phyloP scores from a whole-genome alignment of 2,888 invertebrate species.

The Callyntrura guangdongensis region DNA sequence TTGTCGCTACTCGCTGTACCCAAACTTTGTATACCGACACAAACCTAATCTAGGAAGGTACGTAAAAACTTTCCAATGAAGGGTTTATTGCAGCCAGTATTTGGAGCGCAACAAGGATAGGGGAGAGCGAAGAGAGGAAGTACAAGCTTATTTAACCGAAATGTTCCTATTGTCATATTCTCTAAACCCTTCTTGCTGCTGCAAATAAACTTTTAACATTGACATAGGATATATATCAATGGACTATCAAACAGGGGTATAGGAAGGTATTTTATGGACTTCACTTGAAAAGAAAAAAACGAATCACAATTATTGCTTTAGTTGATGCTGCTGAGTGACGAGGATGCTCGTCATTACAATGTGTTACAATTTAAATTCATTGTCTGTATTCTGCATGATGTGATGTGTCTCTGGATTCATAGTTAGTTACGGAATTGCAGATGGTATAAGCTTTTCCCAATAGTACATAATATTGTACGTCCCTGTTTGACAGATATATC shows the following conservation, averaged over 20 bases:
- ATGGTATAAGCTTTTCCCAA: not conserved
- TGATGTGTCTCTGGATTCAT: slow-evolving; percentile 14
- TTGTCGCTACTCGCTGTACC: not conserved
- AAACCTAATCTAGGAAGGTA: not conserved
- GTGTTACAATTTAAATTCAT: slow-evolving; percentile 10
- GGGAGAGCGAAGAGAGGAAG: slow-evolving; percentile 21
- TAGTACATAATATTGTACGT: not conserved
- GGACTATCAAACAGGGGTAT: not conserved
- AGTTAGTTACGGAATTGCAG: slow-evolving; percentile 6
- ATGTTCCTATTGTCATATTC: slow-evolving; percentile 49
- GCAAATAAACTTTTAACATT: slow-evolving; percentile 51
- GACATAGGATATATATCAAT: slow-evolving; percentile 38
- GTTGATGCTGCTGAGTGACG: slow-evolving; percentile 22
- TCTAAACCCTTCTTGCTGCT: too few species aligned
- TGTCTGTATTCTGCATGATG: slow-evolving; percentile 3
- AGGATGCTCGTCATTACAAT: not conserved
- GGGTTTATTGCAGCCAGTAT: not conserved
- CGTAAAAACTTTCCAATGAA: slow-evolving; percentile 24
- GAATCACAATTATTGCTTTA: not conserved
- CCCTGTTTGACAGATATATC: slow-evolving; percentile 8
- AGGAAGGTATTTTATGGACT: not conserved
- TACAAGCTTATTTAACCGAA: slow-evolving; percentile 55
- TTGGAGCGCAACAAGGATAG: slow-evolving; percentile 25
- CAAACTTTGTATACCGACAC: not conserved
- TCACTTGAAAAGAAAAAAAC: slow-evolving; percentile 1